Evolutionary conservation across 2,797 vertebrate genomes (phyloP).

Genomic region (Diplodus puntazzo): DNA sequence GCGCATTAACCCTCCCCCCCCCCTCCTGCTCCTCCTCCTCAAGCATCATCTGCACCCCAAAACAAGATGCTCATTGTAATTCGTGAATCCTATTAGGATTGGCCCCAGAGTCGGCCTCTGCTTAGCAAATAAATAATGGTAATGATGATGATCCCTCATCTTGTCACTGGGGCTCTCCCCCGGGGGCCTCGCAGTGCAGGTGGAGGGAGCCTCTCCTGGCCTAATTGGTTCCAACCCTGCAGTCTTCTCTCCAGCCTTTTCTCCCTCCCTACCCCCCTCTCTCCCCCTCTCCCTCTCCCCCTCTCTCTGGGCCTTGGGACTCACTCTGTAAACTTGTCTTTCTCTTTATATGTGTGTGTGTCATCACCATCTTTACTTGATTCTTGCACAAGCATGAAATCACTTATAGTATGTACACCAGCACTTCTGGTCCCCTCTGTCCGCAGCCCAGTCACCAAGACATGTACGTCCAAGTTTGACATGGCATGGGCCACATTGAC

Average conservation of each 20-base stretch:
- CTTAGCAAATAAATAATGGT: conserved; percentile 91
- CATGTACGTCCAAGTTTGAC: too few relatives aligned
- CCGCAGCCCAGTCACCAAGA: too few relatives aligned
- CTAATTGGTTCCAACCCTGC: conserved; percentile 88
- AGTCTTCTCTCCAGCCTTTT: conserved; percentile 81
- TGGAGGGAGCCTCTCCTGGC: conserved; percentile 79
- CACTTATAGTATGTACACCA: conserved; percentile 28
- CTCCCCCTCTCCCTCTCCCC: background rate
- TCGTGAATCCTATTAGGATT: conserved; percentile 84
- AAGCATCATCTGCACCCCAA: conserved; percentile 55
- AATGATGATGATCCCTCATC: conserved; percentile 90
- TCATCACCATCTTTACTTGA: conserved; percentile 59
- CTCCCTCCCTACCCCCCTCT: conserved; percentile 33
- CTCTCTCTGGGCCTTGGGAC: conserved; percentile 54
- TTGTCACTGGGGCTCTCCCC: conserved; percentile 84
- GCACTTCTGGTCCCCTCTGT: conserved; percentile 32
- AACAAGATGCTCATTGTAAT: conserved; percentile 82
- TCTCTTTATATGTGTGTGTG: conserved; percentile 33
- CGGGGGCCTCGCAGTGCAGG: conserved; percentile 80
- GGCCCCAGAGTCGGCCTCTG: conserved; percentile 86
- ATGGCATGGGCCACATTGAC: too few relatives aligned
- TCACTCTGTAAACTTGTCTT: conserved; percentile 65
- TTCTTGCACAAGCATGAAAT: conserved; percentile 58
- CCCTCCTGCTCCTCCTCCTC: conserved; percentile 16
- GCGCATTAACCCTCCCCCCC: conserved; percentile 47